Evolutionary conservation across 2,888 invertebrate species (phyloP).

Genomic region (Ischnura elegans): DNA sequence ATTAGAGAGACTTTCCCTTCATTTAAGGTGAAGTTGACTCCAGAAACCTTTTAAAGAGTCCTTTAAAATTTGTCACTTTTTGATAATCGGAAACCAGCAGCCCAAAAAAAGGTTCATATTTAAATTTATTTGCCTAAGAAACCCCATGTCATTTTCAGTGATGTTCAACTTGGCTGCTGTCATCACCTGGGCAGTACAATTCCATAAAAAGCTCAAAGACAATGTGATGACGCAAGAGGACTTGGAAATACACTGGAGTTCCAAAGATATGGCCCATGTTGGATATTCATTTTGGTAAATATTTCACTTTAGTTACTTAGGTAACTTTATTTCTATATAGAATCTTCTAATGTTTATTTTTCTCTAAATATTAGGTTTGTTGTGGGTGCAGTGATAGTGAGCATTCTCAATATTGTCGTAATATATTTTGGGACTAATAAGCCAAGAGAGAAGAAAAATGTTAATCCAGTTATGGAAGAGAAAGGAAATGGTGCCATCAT

Average conservation of each 20-base stretch:
- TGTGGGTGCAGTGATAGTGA: slow-evolving; percentile 85
- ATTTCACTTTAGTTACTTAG: too few relatives aligned
- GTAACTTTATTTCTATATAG: neutral
- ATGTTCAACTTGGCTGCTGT: slow-evolving; percentile 87
- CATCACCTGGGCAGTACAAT: slow-evolving; percentile 91
- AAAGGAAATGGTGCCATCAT: slow-evolving; percentile 92
- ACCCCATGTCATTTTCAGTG: slow-evolving; percentile 80
- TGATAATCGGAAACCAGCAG: too few relatives aligned
- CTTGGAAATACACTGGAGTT: slow-evolving; percentile 89
- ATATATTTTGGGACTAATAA: slow-evolving; percentile 87
- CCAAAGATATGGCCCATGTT: slow-evolving; percentile 88
- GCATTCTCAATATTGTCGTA: slow-evolving; percentile 86
- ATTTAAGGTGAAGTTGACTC: too few relatives aligned
- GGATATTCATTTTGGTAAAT: slow-evolving; percentile 93
- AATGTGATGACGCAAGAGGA: slow-evolving; percentile 92
- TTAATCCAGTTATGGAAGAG: slow-evolving; percentile 86
- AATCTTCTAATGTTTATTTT: slow-evolving; percentile 69
- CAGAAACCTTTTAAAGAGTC: too few relatives aligned
- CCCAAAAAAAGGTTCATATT: too few relatives aligned
- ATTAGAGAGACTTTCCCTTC: too few relatives aligned
- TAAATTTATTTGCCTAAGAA: too few relatives aligned
- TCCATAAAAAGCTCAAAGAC: slow-evolving; percentile 87
- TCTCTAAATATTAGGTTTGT: slow-evolving; percentile 82
- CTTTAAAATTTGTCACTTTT: too few relatives aligned
- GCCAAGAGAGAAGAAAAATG: slow-evolving; percentile 81